Conservation (phyloP, 2,797 vertebrate genomes). For the Pitangus sulphuratus region DNA sequence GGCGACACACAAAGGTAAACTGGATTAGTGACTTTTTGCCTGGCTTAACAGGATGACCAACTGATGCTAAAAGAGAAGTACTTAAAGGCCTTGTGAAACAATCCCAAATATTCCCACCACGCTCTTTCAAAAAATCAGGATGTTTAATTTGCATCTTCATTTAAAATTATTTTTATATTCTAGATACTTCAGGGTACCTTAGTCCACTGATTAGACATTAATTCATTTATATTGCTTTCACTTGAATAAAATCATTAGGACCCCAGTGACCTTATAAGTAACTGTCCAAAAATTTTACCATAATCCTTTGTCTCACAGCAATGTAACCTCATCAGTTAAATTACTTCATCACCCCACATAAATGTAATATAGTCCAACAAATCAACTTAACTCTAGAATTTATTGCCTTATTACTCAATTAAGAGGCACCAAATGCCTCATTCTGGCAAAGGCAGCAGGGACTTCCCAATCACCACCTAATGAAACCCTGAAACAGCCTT, state of each 20-base stretch:
- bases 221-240: conserved; percentile 2
- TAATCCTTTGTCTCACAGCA: background rate
- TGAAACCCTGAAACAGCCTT: background rate
- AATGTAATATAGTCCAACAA: background rate
- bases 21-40: background rate
- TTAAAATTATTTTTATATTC: background rate
- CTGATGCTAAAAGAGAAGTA: background rate
- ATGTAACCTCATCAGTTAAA: background rate
- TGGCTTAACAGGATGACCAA: background rate
- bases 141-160: background rate
- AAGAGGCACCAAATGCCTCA: background rate
- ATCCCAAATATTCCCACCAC: background rate
- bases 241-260: background rate
- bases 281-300: background rate
- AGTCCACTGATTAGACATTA: background rate
- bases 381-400: background rate
- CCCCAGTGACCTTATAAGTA: background rate
- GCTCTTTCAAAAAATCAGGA: background rate
- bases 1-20: background rate
- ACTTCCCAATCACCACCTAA: background rate
- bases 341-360: background rate
- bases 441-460: background rate
- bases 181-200: background rate
- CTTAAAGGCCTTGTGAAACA: background rate
- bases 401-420: background rate